Evolutionary conservation across 2,113 vertebrate genomes (phyloP), one percentile per base, ranked within the genome.

Genomic region (Bettongia penicillata): DNA sequence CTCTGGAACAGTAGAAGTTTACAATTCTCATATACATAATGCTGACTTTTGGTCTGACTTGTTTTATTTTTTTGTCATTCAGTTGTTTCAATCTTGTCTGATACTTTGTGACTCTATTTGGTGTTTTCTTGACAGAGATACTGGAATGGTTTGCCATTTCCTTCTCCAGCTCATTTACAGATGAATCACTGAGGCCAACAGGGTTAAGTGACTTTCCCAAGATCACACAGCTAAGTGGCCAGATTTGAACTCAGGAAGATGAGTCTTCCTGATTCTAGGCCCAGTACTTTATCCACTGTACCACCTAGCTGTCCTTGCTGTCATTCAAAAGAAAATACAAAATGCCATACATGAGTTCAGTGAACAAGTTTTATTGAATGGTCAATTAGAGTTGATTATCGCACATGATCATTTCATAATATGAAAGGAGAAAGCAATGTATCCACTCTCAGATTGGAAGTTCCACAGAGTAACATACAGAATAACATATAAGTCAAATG

Each of bases 361-460:
- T 91, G 91, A 95, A 93, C 31, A 97, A 97, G 97, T 97, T 84
- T 96, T 97, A 96, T 94, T 92, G 95, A 93, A 96, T 96, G 93
- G 7, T 3, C 43, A 96, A 51, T 51, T 52, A 93, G 37, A 57
- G 77, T 12, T 95, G 90, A 96, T 23, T 14, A 96, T 52, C 92
- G 31, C 94, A 57, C 91, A 2, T 43, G 94, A 48, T 90, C 14
- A 93, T 53, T 91, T 26, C 68, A 96, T 25, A 50, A 96, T 91
- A 91, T 77, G 93, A 93, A 91, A 95, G 89, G 51, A 55, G 53
- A 90, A 90, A 49, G n/a, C 24, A 94, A 93, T 43, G 90, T 53
- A 92, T 1, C 37, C 10, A 94, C 24, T 24, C n/a, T 92, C 3
- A 47, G 52, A 5, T 55, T 90, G 12, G 61, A 94, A 47, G 12